Evolutionary conservation across 1,140 invertebrate species (phyloP).

Genomic region (Trichonephila clavata): DNA sequence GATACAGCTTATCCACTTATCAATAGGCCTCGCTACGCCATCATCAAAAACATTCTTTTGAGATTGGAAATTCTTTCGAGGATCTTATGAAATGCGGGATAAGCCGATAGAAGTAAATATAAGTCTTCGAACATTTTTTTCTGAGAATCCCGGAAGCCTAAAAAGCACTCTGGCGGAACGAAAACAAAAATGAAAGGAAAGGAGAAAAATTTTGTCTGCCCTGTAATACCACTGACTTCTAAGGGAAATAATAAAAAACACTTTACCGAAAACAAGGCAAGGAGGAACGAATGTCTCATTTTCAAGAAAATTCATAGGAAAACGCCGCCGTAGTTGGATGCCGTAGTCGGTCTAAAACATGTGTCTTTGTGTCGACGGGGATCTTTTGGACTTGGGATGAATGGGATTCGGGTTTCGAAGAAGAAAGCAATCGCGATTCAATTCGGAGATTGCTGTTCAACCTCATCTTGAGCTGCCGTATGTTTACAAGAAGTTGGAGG

Average conservation of each 20-base stretch:
- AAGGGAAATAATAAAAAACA: not conserved
- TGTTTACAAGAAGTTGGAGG: slow-evolving; percentile 1
- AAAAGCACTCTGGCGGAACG: not conserved
- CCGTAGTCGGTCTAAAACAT: not conserved
- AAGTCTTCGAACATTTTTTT: not conserved
- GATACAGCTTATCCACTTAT: not conserved
- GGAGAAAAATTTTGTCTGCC: not conserved
- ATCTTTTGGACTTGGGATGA: not conserved
- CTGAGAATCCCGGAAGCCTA: not conserved
- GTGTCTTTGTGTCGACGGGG: not conserved
- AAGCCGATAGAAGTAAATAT: not conserved
- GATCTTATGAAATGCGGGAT: not conserved
- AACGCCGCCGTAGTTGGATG: not conserved
- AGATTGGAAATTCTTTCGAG: not conserved
- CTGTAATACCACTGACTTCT: not conserved
- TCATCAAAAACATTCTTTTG: not conserved
- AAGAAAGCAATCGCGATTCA: slow-evolving; percentile 51
- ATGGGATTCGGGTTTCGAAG: not conserved
- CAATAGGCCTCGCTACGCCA: no score
- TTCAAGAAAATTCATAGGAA: slow-evolving; percentile 20
- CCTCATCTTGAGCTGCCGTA: not conserved
- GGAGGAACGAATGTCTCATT: not conserved
- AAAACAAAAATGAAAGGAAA: not conserved
- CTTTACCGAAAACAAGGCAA: not conserved
- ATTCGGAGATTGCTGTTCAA: slow-evolving; percentile 35